Evolutionary conservation across 2,888 invertebrate genomes (phyloP), one percentile per base, ranked within the genome.

Genomic region (Ormyrus rosae): DNA sequence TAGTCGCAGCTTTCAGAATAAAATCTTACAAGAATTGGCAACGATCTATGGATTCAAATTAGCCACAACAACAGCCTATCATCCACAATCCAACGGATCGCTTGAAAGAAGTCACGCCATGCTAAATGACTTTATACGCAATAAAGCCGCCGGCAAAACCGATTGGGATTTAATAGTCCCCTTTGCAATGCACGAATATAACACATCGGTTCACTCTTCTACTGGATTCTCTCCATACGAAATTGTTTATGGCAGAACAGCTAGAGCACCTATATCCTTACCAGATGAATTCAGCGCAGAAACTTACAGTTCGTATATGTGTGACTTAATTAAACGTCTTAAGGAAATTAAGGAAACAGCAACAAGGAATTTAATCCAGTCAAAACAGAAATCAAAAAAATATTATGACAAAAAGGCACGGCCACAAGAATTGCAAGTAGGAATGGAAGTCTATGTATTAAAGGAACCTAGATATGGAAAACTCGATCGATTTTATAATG

Each of bases 51-150:
- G 61, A 34, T 61, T 73, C 4, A 55, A 64, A 10, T 46, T 61
- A 7, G 13, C 50, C 5, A 65, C 73, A 6, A 64, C 64, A 4
- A 64, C 53, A 9, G 34, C 64, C 4, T 73, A 73, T 13, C 64
- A 53, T 6, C 65, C 64, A 6, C 73, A 73, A 46, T 19, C 53
- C 1, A 73, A 73, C 55, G 73, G 73, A 6, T 55, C 55, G 5
- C 55, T 73, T 13, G 64, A 74, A 65, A 50, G 63, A 5, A 64
- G 55, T n/a, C 73, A 67, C 34, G 50, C 56, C 0, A n/a, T 67
- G 2, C 13, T 75, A 6, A 7, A 19, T 4, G 65, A 55, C 6
- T 74, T 46, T 13, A 46, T 70, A 5, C 56, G 56, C 2, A 53
- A 46, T 45, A 61, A 55, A 11, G 13, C 65, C 10, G 45, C 6